Conservation (phyloP, 2,797 vertebrate genomes). For the Prionace glauca region DNA sequence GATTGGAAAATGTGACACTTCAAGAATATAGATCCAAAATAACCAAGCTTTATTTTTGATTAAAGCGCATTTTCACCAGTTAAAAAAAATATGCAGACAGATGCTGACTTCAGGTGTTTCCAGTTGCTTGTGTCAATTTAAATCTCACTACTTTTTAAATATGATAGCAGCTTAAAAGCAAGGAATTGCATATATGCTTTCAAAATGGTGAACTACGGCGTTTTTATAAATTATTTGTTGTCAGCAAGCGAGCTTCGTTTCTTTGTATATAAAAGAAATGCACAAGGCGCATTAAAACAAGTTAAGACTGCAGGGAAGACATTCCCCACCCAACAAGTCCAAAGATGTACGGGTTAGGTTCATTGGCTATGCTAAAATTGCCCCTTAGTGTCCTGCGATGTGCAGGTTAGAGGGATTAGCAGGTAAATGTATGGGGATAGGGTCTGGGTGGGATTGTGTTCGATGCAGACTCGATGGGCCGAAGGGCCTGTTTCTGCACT, state of each 20-base stretch:
- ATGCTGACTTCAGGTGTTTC: no score
- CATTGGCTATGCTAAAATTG: no score
- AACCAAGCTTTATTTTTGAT: background rate
- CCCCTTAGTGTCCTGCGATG: no score
- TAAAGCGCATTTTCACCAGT: background rate
- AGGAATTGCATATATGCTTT: background rate
- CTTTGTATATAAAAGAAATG: no score
- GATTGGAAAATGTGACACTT: background rate
- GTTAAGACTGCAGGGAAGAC: background rate
- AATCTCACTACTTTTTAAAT: background rate
- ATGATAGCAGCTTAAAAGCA: background rate
- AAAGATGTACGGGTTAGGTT: no score
- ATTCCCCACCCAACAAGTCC: background rate
- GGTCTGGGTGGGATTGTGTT: no score
- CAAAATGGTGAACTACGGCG: background rate
- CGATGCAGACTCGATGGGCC: no score
- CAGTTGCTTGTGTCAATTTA: background rate
- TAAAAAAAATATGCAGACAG: background rate
- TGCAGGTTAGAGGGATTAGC: no score
- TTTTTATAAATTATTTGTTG: background rate
- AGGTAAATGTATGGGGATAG: no score
- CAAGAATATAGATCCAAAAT: background rate
- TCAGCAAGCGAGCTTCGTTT: background rate
- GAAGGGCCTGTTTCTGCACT: no score
- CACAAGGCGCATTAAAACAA: background rate